These are phyloP conservation scores for Hylia prasina DNA, from an alignment of 2,113 vertebrate species.

Conservation along the genomic window DNA sequence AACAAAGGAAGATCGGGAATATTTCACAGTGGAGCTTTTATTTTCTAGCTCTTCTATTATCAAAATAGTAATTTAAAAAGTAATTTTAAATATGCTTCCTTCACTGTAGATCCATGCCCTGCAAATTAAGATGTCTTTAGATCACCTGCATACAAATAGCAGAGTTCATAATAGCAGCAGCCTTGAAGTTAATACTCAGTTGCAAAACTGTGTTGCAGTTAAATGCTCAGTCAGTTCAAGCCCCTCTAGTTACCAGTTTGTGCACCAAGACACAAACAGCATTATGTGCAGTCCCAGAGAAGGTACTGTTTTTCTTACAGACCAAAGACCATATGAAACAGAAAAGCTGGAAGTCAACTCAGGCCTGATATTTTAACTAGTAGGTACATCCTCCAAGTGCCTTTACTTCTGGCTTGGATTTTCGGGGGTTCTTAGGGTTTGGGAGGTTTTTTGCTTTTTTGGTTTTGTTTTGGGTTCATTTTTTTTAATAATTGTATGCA, in stretches of 20 bases:
- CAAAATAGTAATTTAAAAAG: not conserved
- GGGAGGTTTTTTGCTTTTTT: not conserved
- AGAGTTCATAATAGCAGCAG: not conserved
- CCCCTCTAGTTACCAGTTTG: not conserved
- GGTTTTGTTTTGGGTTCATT: not conserved
- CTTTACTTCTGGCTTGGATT: not conserved
- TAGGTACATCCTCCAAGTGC: not conserved
- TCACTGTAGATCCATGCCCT: not conserved
- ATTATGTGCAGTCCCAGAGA: not conserved
- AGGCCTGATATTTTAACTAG: not conserved
- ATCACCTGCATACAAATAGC: not conserved
- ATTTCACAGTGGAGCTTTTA: not conserved
- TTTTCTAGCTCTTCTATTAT: not conserved
- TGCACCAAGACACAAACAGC: not conserved
- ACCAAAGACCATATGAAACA: not conserved
- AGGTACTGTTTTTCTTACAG: not conserved
- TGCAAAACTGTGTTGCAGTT: not conserved
- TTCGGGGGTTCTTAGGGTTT: not conserved
- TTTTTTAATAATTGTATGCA: not conserved
- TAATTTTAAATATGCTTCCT: not conserved
- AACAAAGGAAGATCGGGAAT: not conserved
- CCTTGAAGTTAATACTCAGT: not conserved
- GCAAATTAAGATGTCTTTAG: not conserved
- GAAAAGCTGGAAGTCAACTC: not conserved
- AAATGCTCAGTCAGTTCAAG: not conserved